These are phyloP conservation scores for Motacilla alba DNA, from an alignment of 2,113 vertebrate species.

Conservation along the genomic window DNA sequence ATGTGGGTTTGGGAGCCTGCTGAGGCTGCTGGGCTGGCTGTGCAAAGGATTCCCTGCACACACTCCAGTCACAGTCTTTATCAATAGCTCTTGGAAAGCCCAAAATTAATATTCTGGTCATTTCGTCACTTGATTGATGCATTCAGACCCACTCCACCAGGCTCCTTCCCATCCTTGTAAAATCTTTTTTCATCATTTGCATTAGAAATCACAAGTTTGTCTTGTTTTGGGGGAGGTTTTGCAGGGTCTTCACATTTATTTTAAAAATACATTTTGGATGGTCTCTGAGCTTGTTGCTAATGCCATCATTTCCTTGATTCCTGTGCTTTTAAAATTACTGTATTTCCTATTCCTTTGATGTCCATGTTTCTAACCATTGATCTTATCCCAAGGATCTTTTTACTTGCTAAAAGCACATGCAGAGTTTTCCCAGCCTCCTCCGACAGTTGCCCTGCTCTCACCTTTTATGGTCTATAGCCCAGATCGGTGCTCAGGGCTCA, in stretches of 20 bases:
- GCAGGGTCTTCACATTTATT: neutral
- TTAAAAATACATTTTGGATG: neutral
- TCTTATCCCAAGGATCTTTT: neutral
- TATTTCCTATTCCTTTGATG: neutral
- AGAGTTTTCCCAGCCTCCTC: neutral
- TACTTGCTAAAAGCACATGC: neutral
- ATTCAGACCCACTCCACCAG: neutral
- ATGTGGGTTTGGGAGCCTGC: neutral
- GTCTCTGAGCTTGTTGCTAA: neutral
- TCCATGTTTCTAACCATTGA: neutral
- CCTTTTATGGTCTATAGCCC: neutral
- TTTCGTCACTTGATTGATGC: neutral
- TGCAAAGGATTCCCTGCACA: neutral
- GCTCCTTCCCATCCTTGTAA: neutral
- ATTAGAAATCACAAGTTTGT: neutral
- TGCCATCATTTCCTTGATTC: neutral
- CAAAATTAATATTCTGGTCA: neutral
- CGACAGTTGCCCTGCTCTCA: neutral
- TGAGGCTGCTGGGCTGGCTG: accelerated
- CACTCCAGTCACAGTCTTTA: neutral
- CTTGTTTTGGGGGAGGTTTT: accelerated
- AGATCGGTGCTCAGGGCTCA: neutral
- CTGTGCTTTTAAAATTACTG: neutral
- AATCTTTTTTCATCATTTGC: neutral
- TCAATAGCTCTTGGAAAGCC: neutral